These are phyloP conservation scores for Apamea sordens DNA, from an alignment of 2,888 invertebrate genomes.

Conservation along the genomic window DNA sequence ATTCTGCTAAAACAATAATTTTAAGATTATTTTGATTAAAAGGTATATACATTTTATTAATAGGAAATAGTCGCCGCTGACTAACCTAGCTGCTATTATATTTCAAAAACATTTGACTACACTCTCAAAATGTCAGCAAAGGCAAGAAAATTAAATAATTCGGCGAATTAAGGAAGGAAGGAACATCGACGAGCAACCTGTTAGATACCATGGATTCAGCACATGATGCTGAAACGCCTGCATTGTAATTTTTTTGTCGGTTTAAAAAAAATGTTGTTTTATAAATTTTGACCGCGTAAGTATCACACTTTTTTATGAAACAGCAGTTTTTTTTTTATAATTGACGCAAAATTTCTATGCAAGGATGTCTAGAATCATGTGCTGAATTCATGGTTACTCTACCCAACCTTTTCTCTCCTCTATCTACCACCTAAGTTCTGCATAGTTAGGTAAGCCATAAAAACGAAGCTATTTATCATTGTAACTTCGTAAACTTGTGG, in stretches of 20 bases:
- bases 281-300: too few species aligned
- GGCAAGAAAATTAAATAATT: not conserved
- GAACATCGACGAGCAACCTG: too few species aligned
- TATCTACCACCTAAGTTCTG: not conserved
- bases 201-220: too few species aligned
- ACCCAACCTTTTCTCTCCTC: not conserved
- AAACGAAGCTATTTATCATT: conserved; percentile 19
- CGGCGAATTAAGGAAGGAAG: too few species aligned
- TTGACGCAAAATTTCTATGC: too few species aligned
- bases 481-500: conserved; percentile 16
- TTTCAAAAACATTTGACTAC: conserved; percentile 1
- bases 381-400: too few species aligned
- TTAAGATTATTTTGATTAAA: conserved; percentile 26
- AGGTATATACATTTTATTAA: conserved; percentile 25
- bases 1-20: conserved; percentile 34
- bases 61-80: not conserved
- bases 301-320: too few species aligned
- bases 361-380: too few species aligned
- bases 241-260: too few species aligned
- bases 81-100: not conserved
- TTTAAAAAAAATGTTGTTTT: too few species aligned
- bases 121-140: not conserved
- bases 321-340: too few species aligned
- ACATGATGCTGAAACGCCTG: too few species aligned
- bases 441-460: conserved; percentile 18